Conservation (phyloP, 2,888 invertebrate genomes). For the Metallyticus violacea region DNA sequence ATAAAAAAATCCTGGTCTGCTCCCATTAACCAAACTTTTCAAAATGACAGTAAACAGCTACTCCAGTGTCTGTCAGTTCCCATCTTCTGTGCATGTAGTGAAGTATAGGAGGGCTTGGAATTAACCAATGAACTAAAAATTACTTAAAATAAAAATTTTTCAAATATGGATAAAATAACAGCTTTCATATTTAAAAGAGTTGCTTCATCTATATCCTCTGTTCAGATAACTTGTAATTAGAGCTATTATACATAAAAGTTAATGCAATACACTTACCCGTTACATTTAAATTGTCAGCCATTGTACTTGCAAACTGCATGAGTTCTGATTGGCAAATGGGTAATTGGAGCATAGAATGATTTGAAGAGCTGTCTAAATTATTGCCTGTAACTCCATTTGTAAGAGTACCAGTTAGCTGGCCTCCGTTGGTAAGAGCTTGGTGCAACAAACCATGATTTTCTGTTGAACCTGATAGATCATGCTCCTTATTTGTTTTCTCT, state of each 20-base stretch:
- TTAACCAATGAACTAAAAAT: too few species aligned
- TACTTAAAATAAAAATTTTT: neutral
- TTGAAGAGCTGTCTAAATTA: neutral
- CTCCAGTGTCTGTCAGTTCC: too few species aligned
- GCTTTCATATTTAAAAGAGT: neutral
- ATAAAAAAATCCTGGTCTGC: too few species aligned
- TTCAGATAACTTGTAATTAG: too few species aligned
- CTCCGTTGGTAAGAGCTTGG: constrained; percentile 17
- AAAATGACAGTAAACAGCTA: too few species aligned
- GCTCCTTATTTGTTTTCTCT: constrained; percentile 41
- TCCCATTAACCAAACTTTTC: too few species aligned
- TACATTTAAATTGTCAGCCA: constrained; percentile 30
- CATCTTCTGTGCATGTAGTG: too few species aligned
- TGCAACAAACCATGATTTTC: constrained; percentile 16
- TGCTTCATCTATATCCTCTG: neutral
- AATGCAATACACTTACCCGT: constrained; percentile 22
- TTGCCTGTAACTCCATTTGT: neutral
- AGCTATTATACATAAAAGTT: neutral
- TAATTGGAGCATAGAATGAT: constrained; percentile 24
- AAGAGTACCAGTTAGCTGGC: neutral
- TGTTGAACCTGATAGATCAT: constrained; percentile 4
- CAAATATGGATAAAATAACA: neutral
- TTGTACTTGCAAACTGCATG: constrained; percentile 33
- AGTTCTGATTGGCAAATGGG: constrained; percentile 34
- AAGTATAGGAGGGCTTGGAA: too few species aligned